phyloP scores from a whole-genome alignment of 2,888 invertebrate species.

The Cotesia congregata region DNA sequence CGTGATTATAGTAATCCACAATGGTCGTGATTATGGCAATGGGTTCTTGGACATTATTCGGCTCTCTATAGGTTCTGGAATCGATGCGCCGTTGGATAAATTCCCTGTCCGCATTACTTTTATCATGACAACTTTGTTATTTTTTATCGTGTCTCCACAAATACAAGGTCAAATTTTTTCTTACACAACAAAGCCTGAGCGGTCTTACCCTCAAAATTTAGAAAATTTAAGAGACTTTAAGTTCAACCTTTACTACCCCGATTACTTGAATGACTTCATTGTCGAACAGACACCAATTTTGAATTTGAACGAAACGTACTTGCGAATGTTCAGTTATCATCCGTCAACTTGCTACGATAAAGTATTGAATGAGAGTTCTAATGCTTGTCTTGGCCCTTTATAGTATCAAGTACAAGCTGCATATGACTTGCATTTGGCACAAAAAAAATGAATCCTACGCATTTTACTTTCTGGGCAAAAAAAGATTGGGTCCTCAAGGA shows the following conservation, averaged over 20 bases:
- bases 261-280: background rate
- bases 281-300: background rate
- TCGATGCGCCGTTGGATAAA: background rate
- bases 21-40: background rate
- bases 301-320: background rate
- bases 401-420: too few species aligned
- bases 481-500: too few species aligned
- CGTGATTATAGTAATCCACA: background rate
- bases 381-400: background rate
- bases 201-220: background rate
- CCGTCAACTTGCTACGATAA: background rate
- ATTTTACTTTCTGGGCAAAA: too few species aligned
- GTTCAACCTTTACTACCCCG: background rate
- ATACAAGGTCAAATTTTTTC: background rate
- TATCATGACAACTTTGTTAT: background rate
- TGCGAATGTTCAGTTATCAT: background rate
- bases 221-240: background rate
- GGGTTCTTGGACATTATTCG: background rate
- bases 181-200: background rate
- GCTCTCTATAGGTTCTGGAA: background rate
- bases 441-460: too few species aligned
- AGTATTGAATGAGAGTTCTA: background rate
- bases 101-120: background rate
- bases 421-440: too few species aligned
- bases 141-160: background rate